Evolutionary conservation across 2,113 vertebrate species (phyloP).

Genomic region (Rhinopomastus cyanomelas): DNA sequence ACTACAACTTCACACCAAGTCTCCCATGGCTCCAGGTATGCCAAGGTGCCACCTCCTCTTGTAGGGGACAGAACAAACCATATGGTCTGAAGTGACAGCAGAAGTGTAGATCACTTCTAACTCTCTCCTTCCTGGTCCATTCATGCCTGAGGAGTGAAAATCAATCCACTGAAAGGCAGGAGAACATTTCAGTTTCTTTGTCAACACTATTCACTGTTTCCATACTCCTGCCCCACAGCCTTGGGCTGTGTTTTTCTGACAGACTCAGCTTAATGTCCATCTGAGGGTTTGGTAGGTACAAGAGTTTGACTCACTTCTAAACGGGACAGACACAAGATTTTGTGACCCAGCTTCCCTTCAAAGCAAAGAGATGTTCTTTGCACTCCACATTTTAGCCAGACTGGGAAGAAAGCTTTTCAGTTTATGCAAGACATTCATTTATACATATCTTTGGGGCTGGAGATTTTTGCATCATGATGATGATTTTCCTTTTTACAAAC

Average conservation of each 20-base stretch:
- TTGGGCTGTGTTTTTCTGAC: background rate
- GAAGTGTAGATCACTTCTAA: background rate
- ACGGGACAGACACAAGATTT: background rate
- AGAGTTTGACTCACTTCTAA: background rate
- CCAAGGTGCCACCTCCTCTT: background rate
- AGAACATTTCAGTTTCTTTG: background rate
- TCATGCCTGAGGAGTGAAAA: background rate
- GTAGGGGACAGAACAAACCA: background rate
- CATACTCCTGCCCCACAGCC: background rate
- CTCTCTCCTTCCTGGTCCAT: background rate
- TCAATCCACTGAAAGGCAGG: background rate
- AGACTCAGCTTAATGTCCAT: background rate
- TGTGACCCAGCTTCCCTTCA: background rate
- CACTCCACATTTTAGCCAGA: background rate
- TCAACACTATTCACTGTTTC: background rate
- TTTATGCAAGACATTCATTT: background rate
- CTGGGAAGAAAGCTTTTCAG: background rate
- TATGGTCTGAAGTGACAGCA: background rate
- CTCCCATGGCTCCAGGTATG: background rate
- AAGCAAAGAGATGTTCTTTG: background rate
- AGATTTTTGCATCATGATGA: background rate
- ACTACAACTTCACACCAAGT: background rate
- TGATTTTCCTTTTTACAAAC: background rate
- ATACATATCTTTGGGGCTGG: background rate
- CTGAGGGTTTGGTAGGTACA: background rate